Base-by-base conservation (phyloP, 2,888 invertebrate species). In the Spicauda simplicius region DNA sequence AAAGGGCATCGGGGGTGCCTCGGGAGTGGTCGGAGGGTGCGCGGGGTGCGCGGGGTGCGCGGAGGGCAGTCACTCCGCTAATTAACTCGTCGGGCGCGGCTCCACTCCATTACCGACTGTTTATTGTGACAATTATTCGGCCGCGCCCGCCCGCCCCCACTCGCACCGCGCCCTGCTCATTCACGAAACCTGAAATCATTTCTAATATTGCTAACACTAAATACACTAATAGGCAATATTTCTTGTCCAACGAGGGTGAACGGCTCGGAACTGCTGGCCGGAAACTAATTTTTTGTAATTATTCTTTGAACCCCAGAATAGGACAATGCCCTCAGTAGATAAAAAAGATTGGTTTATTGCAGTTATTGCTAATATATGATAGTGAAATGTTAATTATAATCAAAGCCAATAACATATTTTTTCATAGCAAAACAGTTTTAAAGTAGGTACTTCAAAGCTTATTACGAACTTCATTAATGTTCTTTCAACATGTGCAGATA, bases 121-220 rank as follows among this genome's bases (percentile, higher is more conserved):
- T 90, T 90, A 90, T 89, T 85, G 89, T 88, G 87, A 88, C 90
- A 89, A 89, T 88, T 87, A 88, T 85, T 83, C 80, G 70, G 69
- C 67, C 64, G 69, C 61, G 56, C 68, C 70, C 73, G 68, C 65
- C 54, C 65, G 76, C 72, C 76, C 77, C 74, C 75, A 72, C 69
- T 61, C 60, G 54, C 60, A 65, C 65, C 70, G 60, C 69, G 30
- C 69, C 66, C 56, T 63, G 59, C 55, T 56, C 66, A 61, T 56
- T 66, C 69, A 63, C 66, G 59, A 69, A 69, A 69, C 68, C 59
- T 62, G 67, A 68, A 70, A 69, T 70, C 65, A 59, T 62, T 61
- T 54, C 65, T 66, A 62, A 69, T 63, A 63, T 58, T 19, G 48
- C 54, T 52, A 54, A 59, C 58, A 55, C 55, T 60, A 54, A 64